Conservation (phyloP, 2,888 invertebrate genomes). For the Melanotus villosus region DNA sequence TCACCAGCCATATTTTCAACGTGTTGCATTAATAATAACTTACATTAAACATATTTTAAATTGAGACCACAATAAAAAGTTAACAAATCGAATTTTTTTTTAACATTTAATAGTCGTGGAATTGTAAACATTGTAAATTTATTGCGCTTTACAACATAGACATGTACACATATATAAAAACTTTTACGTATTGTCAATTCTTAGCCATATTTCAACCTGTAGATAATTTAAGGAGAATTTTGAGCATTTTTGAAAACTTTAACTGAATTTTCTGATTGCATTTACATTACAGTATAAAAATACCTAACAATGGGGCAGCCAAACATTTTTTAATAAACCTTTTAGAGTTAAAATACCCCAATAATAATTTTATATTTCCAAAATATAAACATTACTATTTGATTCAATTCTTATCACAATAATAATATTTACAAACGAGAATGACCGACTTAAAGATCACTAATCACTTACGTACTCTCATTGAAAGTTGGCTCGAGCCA, state of each 20-base stretch:
- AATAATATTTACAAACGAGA: conserved; percentile 65
- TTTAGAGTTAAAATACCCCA: conserved; percentile 36
- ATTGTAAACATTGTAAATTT: conserved; percentile 46
- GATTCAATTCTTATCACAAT: conserved; percentile 68
- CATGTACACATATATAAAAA: conserved; percentile 50
- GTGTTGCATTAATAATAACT: conserved; percentile 60
- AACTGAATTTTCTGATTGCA: conserved; percentile 31
- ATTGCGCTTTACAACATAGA: conserved; percentile 51
- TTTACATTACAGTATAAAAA: conserved; percentile 43
- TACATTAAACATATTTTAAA: conserved; percentile 57
- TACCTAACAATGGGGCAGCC: conserved; percentile 46
- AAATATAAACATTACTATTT: conserved; percentile 57
- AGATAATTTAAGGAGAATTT: conserved; percentile 24
- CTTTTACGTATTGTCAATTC: conserved; percentile 30
- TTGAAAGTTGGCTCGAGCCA: conserved; percentile 41
- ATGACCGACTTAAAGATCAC: conserved; percentile 47
- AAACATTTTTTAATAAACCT: conserved; percentile 31
- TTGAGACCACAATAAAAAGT: conserved; percentile 62
- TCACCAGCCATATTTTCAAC: conserved; percentile 55
- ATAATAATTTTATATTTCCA: conserved; percentile 42
- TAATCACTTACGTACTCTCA: conserved; percentile 52
- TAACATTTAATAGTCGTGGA: conserved; percentile 50
- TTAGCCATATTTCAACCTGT: not conserved
- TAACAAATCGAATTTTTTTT: conserved; percentile 51
- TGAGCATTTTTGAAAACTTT: conserved; percentile 27